phyloP scores from a whole-genome alignment of 2,113 vertebrate species.

The Archilochus colubris region DNA sequence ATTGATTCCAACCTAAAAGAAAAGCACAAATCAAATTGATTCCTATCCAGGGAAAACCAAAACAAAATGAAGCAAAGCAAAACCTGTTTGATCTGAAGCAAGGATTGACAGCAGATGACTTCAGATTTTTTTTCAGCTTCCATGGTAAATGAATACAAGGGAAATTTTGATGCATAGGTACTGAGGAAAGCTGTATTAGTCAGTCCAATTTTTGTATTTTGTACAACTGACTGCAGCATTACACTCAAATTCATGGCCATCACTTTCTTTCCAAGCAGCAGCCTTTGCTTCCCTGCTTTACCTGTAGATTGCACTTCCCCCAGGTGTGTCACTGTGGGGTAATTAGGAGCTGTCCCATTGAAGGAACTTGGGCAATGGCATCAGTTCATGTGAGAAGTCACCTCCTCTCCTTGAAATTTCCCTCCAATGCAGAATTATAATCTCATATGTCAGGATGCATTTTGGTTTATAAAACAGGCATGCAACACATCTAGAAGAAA shows the following conservation, averaged over 20 bases:
- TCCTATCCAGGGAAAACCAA: not conserved
- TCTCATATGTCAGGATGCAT: constrained; percentile 66
- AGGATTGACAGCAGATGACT: not conserved
- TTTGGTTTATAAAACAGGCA: constrained; percentile 78
- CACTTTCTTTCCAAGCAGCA: not conserved
- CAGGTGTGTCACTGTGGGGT: not conserved
- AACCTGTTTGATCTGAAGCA: not conserved
- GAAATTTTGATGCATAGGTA: not conserved
- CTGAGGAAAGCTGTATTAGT: not conserved
- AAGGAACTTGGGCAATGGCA: not conserved
- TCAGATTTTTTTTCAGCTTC: not conserved
- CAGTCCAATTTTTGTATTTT: not conserved
- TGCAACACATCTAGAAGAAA: constrained; percentile 79
- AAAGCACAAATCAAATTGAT: constrained; percentile 32
- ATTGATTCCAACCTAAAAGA: constrained; percentile 36
- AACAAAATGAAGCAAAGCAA: no score
- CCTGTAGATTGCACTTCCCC: not conserved
- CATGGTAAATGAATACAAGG: not conserved
- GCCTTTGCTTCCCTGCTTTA: not conserved
- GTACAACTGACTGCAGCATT: not conserved
- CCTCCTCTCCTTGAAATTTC: constrained; percentile 8
- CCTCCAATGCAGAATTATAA: constrained; percentile 58
- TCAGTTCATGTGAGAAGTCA: not conserved
- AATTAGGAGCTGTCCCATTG: not conserved
- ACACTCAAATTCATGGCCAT: not conserved